Evolutionary conservation across 1,140 invertebrate species (phyloP), one percentile per base, ranked within the genome.

Genomic region (Bombus affinis): DNA sequence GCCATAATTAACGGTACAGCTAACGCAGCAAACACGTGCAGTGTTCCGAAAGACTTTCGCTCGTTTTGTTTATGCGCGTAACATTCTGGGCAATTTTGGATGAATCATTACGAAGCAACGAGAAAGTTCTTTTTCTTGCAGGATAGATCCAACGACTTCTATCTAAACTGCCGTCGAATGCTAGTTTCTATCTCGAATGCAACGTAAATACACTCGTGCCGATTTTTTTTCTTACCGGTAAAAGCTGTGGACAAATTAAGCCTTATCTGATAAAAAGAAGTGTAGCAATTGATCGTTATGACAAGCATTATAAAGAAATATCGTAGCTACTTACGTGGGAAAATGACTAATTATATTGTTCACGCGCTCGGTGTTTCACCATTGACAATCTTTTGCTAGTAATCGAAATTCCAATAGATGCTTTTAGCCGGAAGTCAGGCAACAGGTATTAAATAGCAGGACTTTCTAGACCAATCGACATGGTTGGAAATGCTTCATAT

Each of bases 391-490:
- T 6, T 83, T 53, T 22, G 37, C 66, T 78, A 66, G 47, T 71
- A 83, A 83, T 53, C 35, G 44, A 83, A 79, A 83, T 79, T 70
- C 53, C 75, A 71, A n/a, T 68, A 37, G 85, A 65, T 53, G 53
- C 53, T 62, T 71, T 70, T 53, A 57, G 62, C 73, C 84, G 86
- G 80, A 83, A 88, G 71, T 62, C 72, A 78, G 85, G 75, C 85
- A 84, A 87, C 87, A 87, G 76, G 76, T 88, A 86, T 18, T 32
- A 32, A 83, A 59, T 53, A 62, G 53, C 37, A 72, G 32, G 65
- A 73, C 44, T 86, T 88, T 62, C 57, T 44, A 77, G 37, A 53
- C n/a, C 37, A 53, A 53, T 53, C 47, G 47, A 53, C 47, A 53
- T 28, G 79, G 57, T 35, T 22, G 70, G 62, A 70, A 86, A 68